These are phyloP conservation scores for Carassius auratus DNA, from an alignment of 2,113 vertebrate genomes.

Conservation along the genomic window DNA sequence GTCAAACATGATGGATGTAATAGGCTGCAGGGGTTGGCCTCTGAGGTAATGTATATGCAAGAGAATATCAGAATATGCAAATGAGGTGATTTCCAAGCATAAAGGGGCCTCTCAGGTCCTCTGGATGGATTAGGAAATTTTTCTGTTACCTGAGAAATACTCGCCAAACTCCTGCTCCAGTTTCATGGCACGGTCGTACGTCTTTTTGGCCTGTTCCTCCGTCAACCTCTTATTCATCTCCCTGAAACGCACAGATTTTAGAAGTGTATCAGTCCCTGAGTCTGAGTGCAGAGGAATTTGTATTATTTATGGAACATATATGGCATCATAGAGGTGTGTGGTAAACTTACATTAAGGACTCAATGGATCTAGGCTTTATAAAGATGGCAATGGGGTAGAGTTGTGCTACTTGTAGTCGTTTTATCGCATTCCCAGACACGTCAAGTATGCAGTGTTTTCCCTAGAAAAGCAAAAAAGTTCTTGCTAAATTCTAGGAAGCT, in stretches of 20 bases:
- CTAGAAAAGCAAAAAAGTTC: conserved; percentile 73
- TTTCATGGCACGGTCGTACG: conserved; percentile 90
- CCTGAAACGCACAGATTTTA: conserved; percentile 70
- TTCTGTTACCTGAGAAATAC: conserved; percentile 91
- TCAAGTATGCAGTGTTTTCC: conserved; percentile 98
- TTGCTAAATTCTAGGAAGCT: neutral
- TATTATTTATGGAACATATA: neutral
- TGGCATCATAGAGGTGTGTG: neutral
- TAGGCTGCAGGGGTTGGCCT: conserved; percentile 5
- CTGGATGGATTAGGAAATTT: conserved; percentile 6
- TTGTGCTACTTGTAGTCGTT: conserved; percentile 97
- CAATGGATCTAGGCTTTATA: conserved; percentile 93
- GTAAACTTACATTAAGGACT: conserved; percentile 92
- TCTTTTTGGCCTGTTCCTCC: conserved; percentile 97
- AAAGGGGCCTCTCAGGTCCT: neutral
- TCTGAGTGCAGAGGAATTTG: neutral
- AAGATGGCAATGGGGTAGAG: conserved; percentile 98
- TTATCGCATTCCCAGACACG: conserved; percentile 98
- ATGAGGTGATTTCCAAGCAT: conserved; percentile 14
- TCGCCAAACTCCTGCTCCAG: conserved; percentile 99
- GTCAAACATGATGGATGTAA: conserved; percentile 34
- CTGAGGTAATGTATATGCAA: conserved; percentile 42
- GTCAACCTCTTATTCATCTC: conserved; percentile 97
- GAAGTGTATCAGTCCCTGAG: neutral
- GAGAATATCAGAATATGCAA: conserved; percentile 41